Conservation (phyloP, 2,797 vertebrate species). For the Myioborus melanocephalus region DNA sequence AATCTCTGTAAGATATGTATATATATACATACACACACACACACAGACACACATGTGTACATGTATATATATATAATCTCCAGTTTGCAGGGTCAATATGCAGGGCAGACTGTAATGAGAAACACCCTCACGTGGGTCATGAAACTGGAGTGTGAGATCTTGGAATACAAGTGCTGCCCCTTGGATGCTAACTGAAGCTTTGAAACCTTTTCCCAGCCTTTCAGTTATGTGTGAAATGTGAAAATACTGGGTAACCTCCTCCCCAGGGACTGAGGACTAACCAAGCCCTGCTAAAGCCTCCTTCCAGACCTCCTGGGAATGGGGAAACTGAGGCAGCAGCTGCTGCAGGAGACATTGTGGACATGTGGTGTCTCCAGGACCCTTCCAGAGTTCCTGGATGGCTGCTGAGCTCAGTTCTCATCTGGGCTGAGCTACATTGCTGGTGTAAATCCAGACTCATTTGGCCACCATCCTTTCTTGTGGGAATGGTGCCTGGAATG, state of each 20-base stretch:
- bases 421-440: not conserved
- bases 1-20: not conserved
- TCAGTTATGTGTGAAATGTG: not conserved
- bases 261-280: not conserved
- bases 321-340: not conserved
- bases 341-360: not conserved
- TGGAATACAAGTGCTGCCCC: not conserved
- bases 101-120: not conserved
- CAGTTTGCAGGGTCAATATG: not conserved
- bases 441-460: conserved; percentile 11
- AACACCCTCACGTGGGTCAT: fast-evolving
- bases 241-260: not conserved
- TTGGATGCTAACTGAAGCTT: not conserved
- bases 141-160: not conserved
- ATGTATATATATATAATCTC: not conserved
- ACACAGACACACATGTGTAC: not conserved
- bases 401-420: not conserved
- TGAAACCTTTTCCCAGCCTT: not conserved
- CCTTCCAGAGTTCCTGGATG: not conserved
- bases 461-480: not conserved
- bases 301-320: not conserved
- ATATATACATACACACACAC: fast-evolving
- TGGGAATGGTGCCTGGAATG: conserved; percentile 39
- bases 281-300: not conserved
- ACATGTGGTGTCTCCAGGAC: fast-evolving